These are phyloP conservation scores for Xylophagus ater DNA, from an alignment of 2,888 invertebrate genomes.

Conservation along the genomic window DNA sequence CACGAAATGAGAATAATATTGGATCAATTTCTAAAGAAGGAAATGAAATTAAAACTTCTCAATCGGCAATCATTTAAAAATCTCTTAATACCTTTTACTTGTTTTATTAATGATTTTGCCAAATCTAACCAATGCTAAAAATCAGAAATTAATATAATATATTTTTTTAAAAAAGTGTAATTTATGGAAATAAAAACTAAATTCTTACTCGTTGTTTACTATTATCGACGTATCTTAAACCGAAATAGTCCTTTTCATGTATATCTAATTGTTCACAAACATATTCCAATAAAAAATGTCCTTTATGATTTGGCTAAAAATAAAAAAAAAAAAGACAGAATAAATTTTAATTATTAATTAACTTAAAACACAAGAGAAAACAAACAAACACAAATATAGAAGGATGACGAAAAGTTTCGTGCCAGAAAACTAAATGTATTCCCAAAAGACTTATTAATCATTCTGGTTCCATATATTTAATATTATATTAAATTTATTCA, in stretches of 20 bases:
- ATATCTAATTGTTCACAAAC: conserved; percentile 84
- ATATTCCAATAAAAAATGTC: conserved; percentile 78
- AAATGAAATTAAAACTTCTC: neutral
- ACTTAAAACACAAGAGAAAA: too few species aligned
- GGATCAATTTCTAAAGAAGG: conserved; percentile 69
- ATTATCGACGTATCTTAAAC: conserved; percentile 81
- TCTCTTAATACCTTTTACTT: conserved; percentile 65
- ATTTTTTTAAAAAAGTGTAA: neutral
- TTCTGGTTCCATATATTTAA: too few species aligned
- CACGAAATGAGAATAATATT: conserved; percentile 87
- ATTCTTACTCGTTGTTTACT: conserved; percentile 72
- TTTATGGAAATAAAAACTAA: conserved; percentile 1
- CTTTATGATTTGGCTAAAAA: conserved; percentile 76
- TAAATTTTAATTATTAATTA: too few species aligned
- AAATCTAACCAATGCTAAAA: conserved; percentile 85
- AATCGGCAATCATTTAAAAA: too few species aligned
- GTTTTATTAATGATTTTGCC: conserved; percentile 79
- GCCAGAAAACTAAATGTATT: too few species aligned
- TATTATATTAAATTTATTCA: too few species aligned
- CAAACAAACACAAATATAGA: too few species aligned
- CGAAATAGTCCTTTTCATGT: conserved; percentile 89
- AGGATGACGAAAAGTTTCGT: too few species aligned
- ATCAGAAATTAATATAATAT: conserved; percentile 5
- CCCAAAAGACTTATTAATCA: too few species aligned
- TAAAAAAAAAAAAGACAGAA: conserved; percentile 14